Evolutionary conservation across 2,888 invertebrate genomes (phyloP).

Genomic region (Tachystola acroxantha): DNA sequence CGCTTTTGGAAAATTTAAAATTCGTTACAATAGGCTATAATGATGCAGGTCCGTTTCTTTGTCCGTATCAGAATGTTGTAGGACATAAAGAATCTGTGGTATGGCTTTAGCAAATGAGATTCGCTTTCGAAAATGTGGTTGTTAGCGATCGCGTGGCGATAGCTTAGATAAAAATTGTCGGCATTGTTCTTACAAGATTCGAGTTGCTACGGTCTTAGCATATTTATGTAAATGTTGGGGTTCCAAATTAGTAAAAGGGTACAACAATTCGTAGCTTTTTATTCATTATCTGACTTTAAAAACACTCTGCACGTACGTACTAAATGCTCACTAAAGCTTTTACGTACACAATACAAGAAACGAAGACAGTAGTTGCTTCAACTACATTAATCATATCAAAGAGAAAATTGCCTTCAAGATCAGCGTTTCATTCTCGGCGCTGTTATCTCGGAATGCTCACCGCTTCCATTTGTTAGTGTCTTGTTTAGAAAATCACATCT

Average conservation of each 20-base stretch:
- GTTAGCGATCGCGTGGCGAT: conserved; percentile 67
- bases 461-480: conserved; percentile 69
- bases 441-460: conserved; percentile 38
- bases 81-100: conserved; percentile 51
- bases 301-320: background rate
- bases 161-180: conserved; percentile 47
- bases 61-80: conserved; percentile 57
- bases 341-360: conserved; percentile 2
- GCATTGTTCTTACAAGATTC: conserved; percentile 49
- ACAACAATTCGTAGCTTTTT: background rate
- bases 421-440: conserved; percentile 42
- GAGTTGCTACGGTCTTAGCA: conserved; percentile 45
- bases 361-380: conserved; percentile 8
- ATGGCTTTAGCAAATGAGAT: conserved; percentile 46
- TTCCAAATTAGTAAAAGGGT: conserved; percentile 7
- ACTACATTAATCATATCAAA: conserved; percentile 42
- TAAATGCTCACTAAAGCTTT: too few relatives aligned
- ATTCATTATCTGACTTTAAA: background rate
- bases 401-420: conserved; percentile 46
- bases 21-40: conserved; percentile 73
- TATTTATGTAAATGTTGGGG: conserved; percentile 29
- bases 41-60: conserved; percentile 71
- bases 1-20: conserved; percentile 71
- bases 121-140: conserved; percentile 47
- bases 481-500: conserved; percentile 76